phyloP scores from a whole-genome alignment of 2,113 vertebrate species.

The Zapornia atra region DNA sequence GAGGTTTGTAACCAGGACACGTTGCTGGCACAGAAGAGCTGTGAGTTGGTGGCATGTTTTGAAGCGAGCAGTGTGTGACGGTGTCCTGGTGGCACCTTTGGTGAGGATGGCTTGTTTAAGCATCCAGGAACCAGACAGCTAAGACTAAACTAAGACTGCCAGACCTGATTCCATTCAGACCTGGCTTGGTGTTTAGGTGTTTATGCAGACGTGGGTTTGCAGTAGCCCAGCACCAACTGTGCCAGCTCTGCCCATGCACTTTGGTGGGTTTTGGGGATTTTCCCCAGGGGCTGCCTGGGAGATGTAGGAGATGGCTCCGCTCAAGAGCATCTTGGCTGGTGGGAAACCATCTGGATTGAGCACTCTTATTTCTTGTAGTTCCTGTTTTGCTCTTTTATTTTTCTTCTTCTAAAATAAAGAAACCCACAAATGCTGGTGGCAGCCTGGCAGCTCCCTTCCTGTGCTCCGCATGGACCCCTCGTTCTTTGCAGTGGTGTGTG shows the following conservation, averaged over 20 bases:
- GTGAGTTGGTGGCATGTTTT: background rate
- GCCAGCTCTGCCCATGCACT: accelerated
- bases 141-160: too few relatives aligned
- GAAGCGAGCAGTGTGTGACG: background rate
- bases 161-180: background rate
- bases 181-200: background rate
- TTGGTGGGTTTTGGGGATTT: background rate
- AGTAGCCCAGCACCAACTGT: accelerated
- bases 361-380: background rate
- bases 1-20: background rate
- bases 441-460: accelerated
- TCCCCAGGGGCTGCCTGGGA: too few relatives aligned
- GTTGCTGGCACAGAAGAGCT: background rate
- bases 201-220: background rate
- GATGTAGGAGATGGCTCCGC: background rate
- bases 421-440: accelerated
- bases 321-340: background rate
- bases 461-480: background rate
- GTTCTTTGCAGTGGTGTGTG: background rate
- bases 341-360: background rate
- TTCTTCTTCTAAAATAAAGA: background rate
- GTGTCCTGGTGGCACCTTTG: background rate
- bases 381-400: background rate
- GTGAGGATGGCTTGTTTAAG: background rate
- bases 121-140: background rate